phyloP scores from a whole-genome alignment of 2,888 invertebrate species.

The Teinopalpus imperialis region DNA sequence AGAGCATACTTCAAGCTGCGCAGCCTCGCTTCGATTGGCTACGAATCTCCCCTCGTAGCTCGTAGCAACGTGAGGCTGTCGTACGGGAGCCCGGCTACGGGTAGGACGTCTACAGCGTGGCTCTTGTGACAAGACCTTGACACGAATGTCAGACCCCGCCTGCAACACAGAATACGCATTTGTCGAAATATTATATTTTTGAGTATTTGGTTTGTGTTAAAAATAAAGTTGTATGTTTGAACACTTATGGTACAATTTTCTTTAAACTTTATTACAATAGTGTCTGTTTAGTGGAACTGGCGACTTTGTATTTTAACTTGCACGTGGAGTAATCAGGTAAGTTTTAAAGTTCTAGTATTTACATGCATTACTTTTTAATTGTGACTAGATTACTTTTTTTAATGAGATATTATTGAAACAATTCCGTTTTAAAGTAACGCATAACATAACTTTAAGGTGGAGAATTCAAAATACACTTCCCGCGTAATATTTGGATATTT shows the following conservation, averaged over 20 bases:
- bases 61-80: constrained; percentile 78
- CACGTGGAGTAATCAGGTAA: constrained; percentile 25
- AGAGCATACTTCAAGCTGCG: constrained; percentile 60
- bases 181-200: constrained; percentile 29
- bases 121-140: constrained; percentile 57
- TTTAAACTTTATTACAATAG: constrained; percentile 3
- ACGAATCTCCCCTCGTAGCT: constrained; percentile 76
- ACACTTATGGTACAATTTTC: neutral
- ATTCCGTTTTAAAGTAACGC: no score
- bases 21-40: constrained; percentile 80
- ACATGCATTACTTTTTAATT: no score
- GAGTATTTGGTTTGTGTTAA: constrained; percentile 23
- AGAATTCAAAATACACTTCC: neutral
- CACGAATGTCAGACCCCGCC: constrained; percentile 64
- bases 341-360: no score
- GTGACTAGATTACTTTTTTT: no score
- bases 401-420: no score
- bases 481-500: constrained; percentile 6
- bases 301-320: constrained; percentile 25
- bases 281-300: constrained; percentile 28
- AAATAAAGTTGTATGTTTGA: neutral
- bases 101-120: constrained; percentile 73
- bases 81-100: constrained; percentile 72
- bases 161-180: constrained; percentile 38
- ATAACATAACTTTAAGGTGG: no score